phyloP scores from a whole-genome alignment of 2,888 invertebrate species.

The Danaus chrysippus region DNA sequence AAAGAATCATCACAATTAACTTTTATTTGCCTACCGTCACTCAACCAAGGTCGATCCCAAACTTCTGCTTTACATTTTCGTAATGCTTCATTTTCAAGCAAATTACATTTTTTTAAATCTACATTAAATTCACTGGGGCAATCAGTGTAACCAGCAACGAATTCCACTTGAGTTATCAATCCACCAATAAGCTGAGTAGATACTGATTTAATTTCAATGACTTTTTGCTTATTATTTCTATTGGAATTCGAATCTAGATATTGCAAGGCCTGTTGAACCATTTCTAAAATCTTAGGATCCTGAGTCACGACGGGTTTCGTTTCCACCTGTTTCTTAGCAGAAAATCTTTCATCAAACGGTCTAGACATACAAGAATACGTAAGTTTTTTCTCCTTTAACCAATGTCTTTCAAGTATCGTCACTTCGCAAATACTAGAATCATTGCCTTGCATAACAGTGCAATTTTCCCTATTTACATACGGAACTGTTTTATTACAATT shows the following conservation, averaged over 20 bases:
- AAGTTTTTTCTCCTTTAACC: slow-evolving; percentile 49
- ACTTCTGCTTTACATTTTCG: slow-evolving; percentile 53
- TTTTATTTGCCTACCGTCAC: slow-evolving; percentile 61
- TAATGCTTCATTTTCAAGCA: slow-evolving; percentile 47
- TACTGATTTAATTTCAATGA: slow-evolving; percentile 64
- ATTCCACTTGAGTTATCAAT: slow-evolving; percentile 76
- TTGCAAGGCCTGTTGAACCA: slow-evolving; percentile 56
- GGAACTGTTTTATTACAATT: slow-evolving; percentile 52
- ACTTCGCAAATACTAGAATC: slow-evolving; percentile 57
- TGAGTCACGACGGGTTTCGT: slow-evolving; percentile 34
- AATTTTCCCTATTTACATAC: slow-evolving; percentile 43
- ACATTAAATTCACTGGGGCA: slow-evolving; percentile 60
- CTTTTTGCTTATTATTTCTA: slow-evolving; percentile 50
- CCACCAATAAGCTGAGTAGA: slow-evolving; percentile 77
- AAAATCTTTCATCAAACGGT: slow-evolving; percentile 46
- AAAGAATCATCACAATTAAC: slow-evolving; percentile 46
- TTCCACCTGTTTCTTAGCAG: slow-evolving; percentile 31
- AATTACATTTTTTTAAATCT: slow-evolving; percentile 44
- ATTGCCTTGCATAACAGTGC: slow-evolving; percentile 43
- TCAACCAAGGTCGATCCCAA: slow-evolving; percentile 81
- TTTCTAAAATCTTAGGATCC: slow-evolving; percentile 48
- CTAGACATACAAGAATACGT: slow-evolving; percentile 51
- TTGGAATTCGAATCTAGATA: slow-evolving; percentile 59
- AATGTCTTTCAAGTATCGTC: slow-evolving; percentile 47
- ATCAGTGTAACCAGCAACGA: slow-evolving; percentile 76